phyloP scores from a whole-genome alignment of 2,888 invertebrate genomes.

The Philopedon plagiatum region DNA sequence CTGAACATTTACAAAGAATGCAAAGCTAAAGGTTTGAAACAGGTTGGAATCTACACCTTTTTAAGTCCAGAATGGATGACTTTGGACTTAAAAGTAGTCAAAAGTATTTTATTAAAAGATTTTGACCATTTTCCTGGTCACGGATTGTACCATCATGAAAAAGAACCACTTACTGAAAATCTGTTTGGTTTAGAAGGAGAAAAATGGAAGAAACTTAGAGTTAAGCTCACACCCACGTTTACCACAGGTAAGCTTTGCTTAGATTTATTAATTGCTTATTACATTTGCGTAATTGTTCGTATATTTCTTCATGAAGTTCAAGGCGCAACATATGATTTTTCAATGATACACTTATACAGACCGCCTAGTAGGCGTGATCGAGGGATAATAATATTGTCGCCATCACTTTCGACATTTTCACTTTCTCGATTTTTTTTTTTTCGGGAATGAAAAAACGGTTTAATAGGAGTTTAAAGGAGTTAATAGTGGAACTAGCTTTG shows the following conservation, averaged over 20 bases:
- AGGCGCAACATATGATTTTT: no score
- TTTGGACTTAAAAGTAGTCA: slow-evolving; percentile 7
- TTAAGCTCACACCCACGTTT: slow-evolving; percentile 24
- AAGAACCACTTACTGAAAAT: background rate
- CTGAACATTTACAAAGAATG: slow-evolving; percentile 6
- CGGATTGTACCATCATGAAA: slow-evolving; percentile 15
- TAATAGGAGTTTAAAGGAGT: no score
- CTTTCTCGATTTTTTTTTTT: no score
- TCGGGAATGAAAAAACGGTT: no score
- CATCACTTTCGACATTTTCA: no score
- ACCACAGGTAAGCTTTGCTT: slow-evolving; percentile 34
- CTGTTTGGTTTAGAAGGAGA: slow-evolving; percentile 20
- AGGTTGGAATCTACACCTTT: slow-evolving; percentile 10
- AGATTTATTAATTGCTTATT: no score
- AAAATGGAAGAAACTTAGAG: slow-evolving; percentile 23
- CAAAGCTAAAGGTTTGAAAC: slow-evolving; percentile 12
- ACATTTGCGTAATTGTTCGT: no score
- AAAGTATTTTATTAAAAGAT: slow-evolving; percentile 20
- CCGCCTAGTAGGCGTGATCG: no score
- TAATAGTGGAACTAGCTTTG: no score
- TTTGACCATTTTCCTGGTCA: slow-evolving; percentile 15
- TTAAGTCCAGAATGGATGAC: slow-evolving; percentile 8
- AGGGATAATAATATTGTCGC: no score
- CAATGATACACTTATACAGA: no score
- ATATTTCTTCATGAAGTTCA: no score